Percentiles rank a stretch among this genome's conserved stretches.
Conservation (phyloP, 2,888 invertebrate genomes). For the Lottia scabra region DNA sequence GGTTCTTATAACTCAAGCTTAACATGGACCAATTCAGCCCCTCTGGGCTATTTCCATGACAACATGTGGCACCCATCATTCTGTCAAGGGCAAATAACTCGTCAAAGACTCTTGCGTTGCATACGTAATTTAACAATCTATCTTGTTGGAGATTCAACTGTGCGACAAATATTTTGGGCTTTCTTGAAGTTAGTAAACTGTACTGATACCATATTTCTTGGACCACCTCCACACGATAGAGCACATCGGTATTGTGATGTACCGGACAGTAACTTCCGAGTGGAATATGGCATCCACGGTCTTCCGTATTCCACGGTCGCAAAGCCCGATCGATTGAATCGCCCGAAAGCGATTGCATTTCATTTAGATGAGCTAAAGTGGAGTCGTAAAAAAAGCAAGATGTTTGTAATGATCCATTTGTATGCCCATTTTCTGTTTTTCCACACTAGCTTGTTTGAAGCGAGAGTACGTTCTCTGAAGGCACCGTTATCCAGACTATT, state of each 20-base stretch:
- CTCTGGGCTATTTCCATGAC: not conserved
- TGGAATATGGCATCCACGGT: not conserved
- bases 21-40: not conserved
- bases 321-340: not conserved
- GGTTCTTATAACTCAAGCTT: not conserved
- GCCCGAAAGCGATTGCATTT: not conserved
- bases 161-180: not conserved
- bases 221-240: not conserved
- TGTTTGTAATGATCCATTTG: not conserved
- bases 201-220: not conserved
- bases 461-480: not conserved
- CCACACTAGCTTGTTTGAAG: not conserved
- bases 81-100: not conserved
- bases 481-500: not conserved
- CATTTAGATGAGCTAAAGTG: not conserved
- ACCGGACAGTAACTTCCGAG: not conserved
- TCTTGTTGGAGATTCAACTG: not conserved
- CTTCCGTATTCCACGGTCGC: not conserved
- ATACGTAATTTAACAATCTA: not conserved
- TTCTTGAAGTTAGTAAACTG: not conserved
- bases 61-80: not conserved
- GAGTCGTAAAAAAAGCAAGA: not conserved
- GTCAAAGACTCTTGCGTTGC: not conserved
- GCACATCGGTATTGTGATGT: not conserved
- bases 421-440: not conserved